Evolutionary conservation across 2,888 invertebrate genomes (phyloP).

Genomic region (Eutolmus rufibarbis): DNA sequence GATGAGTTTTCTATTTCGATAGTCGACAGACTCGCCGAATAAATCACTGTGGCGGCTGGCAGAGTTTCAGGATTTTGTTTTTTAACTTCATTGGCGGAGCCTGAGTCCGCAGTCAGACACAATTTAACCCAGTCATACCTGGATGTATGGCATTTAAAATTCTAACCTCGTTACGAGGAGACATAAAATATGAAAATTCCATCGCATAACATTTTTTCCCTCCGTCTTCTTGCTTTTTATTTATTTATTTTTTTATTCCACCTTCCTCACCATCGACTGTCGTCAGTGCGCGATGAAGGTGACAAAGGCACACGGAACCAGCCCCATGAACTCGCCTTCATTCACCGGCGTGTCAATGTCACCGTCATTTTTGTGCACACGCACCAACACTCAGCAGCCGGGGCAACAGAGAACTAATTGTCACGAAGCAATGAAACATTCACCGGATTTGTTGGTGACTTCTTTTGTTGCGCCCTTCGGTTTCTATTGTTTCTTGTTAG

Average conservation of each 20-base stretch:
- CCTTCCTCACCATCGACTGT: background rate
- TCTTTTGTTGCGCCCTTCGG: background rate
- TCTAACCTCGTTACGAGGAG: constrained; percentile 46
- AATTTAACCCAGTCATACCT: constrained; percentile 36
- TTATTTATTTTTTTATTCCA: constrained; percentile 1
- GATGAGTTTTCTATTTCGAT: background rate
- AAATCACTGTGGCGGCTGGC: background rate
- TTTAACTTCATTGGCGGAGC: background rate
- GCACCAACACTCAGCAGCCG: background rate
- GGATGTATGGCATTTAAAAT: constrained; percentile 40
- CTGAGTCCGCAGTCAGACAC: constrained; percentile 17
- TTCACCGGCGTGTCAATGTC: constrained; percentile 2
- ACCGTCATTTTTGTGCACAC: background rate
- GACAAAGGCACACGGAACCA: constrained; percentile 13
- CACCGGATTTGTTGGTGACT: background rate
- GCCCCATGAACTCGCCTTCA: background rate
- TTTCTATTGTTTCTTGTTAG: background rate
- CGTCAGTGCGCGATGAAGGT: background rate
- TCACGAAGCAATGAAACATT: background rate
- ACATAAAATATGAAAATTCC: constrained; percentile 48
- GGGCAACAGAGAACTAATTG: background rate
- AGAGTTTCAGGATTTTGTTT: background rate
- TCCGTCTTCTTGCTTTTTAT: background rate
- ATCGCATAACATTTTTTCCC: constrained; percentile 42
- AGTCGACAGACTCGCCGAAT: background rate